Evolutionary conservation across 2,797 vertebrate species (phyloP), one percentile per base, ranked within the genome.

Genomic region (Vultur gryphus): DNA sequence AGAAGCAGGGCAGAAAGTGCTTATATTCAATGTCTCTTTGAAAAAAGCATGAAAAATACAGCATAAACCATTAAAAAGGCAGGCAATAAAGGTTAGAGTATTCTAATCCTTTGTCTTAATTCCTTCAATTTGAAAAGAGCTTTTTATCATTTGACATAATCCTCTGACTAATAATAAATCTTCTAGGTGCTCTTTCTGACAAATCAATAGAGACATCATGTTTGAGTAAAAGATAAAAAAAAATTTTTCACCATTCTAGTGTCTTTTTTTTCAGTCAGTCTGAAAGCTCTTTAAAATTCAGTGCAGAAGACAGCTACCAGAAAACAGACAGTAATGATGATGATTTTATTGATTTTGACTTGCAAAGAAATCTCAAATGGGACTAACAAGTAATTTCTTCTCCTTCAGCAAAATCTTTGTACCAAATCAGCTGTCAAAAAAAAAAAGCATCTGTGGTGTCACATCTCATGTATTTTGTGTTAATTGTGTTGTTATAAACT

Each of bases 311-410:
- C 81, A 89, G 41, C 19, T 92, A 90, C 46, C n/a, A 80, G 67
- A 87, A 94, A 93, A 79, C 49, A 95, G 92, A 83, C 81, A 87
- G 67, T 90, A 93, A 95, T 94, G 55, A 93, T 94, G 84, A 94
- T 70, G 23, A 79, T 90, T 95, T 95, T 95, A 95, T 90, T 95
- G 90, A 82, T 92, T 97, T 97, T 95, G 88, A 95, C 90, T 90
- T 95, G 67, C 75, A 93, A 87, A 96, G 86, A 90, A 90, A 87
- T 89, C 59, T 89, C 59, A 92, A 20, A 73, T 85, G 71, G 55
- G 64, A 80, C 44, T 90, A 71, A 80, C 20, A 81, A 66, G 54
- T 79, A 67, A 88, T 90, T 95, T 81, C 39, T 76, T 55, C 86
- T 59, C 88, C 84, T 95, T 92, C 73, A 84, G 41, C 59, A 93